A percentile compares a stretch with the other conserved stretches of the same genome.
phyloP scores from a whole-genome alignment of 1,140 invertebrate genomes.

The Drosophila takahashii region DNA sequence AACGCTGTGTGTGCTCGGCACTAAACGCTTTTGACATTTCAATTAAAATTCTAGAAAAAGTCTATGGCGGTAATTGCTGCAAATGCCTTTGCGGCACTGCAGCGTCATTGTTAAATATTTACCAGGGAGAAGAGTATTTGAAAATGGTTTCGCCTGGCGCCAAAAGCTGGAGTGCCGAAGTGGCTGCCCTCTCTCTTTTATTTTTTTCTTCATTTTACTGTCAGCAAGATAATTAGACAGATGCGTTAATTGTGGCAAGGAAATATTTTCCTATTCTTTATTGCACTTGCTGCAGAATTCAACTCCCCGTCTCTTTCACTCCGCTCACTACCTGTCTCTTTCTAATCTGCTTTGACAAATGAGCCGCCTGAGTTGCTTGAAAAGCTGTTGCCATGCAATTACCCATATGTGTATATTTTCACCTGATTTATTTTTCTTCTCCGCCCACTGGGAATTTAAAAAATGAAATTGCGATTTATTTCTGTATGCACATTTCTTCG shows the following conservation, averaged over 20 bases:
- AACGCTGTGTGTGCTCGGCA: constrained; percentile 62
- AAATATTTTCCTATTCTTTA: constrained; percentile 34
- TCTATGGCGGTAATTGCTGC: constrained; percentile 67
- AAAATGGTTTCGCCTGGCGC: constrained; percentile 58
- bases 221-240: constrained; percentile 70
- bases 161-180: constrained; percentile 27
- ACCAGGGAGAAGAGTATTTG: constrained; percentile 49
- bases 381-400: constrained; percentile 33
- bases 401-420: constrained; percentile 11
- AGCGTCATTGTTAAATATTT: constrained; percentile 70
- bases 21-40: constrained; percentile 83
- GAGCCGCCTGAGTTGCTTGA: constrained; percentile 37
- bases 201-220: constrained; percentile 13
- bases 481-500: constrained; percentile 40
- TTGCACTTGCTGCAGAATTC: constrained; percentile 29
- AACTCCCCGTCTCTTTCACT: not conserved
- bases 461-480: constrained; percentile 31
- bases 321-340: not conserved
- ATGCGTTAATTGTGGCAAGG: constrained; percentile 68
- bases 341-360: constrained; percentile 69
- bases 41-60: constrained; percentile 80
- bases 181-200: not conserved
- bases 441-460: constrained; percentile 12
- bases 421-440: constrained; percentile 2
- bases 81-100: constrained; percentile 37